Evolutionary conservation across 2,797 vertebrate genomes (phyloP), one percentile per base, ranked within the genome.

Genomic region (Sebastes elongatus): DNA sequence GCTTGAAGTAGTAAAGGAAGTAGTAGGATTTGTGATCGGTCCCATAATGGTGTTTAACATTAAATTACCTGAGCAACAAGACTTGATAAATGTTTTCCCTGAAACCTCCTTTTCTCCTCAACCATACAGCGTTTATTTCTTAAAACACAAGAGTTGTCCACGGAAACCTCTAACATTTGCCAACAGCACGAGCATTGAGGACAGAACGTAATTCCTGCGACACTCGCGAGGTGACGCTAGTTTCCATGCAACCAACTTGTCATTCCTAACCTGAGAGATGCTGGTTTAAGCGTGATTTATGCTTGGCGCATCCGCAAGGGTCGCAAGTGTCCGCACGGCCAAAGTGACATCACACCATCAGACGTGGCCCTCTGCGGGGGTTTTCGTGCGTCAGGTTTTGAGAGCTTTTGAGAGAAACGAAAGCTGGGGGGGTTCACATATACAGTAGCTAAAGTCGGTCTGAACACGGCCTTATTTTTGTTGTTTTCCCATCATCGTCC

Each of bases 11-110:
- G 4, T 38, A 38, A 11, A 25, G 63, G 38, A 65, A 65, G 63
- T 27, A 7, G 13, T 27, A 46, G 3, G 16, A 27, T 65, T 9
- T 65, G 33, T 25, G 22, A 64, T 64, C 35, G 35, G 22, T 65
- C 23, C 38, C 63, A 65, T 10, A 25, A 27, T 11, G 23, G 11
- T 33, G 6, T 63, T 63, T 23, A 63, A 8, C 61, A 35, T 63
- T 22, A 23, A 62, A 33, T 22, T 22, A 20, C n/a, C 11, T n/a
- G 18, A 22, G 32, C 57, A 60, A 27, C 14, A 59, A 59, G 56
- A 57, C 10, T 14, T 25, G 23, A 57, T 57, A 27, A 0, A 7
- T 59, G 4, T 57, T 25, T 56, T 1, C 11, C 0, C 0, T 11
- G 10, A 23, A 23, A 56, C 23, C 7, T 20, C 16, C 25, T 20